Percentiles rank a stretch among this genome's conserved stretches.
These are phyloP conservation scores for Hephaestus fuliginosus DNA, from an alignment of 2,797 vertebrate species.

Conservation along the genomic window DNA sequence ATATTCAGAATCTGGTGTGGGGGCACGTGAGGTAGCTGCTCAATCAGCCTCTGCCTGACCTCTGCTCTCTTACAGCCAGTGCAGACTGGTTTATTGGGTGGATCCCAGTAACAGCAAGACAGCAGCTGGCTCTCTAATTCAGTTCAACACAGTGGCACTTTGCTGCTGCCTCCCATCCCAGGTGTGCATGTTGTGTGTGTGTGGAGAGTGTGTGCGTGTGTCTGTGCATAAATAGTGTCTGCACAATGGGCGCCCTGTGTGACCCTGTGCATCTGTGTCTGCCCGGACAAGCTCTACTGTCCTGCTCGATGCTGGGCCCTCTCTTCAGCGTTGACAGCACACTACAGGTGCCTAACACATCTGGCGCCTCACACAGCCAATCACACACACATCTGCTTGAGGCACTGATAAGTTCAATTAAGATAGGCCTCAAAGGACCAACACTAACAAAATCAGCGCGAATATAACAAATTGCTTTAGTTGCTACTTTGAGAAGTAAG, in stretches of 20 bases:
- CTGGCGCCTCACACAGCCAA: conserved; percentile 64
- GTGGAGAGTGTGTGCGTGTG: conserved; percentile 21
- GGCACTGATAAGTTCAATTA: conserved; percentile 61
- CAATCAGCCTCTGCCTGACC: conserved; percentile 51
- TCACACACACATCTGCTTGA: conserved; percentile 56
- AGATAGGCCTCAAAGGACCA: conserved; percentile 50
- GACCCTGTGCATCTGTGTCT: conserved; percentile 82
- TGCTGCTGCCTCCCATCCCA: conserved; percentile 67
- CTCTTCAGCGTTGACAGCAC: conserved; percentile 67
- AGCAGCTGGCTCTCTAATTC: conserved; percentile 76
- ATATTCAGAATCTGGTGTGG: conserved; percentile 5
- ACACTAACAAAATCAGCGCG: conserved; percentile 50
- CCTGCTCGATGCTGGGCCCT: conserved; percentile 61
- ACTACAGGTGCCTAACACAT: conserved; percentile 83
- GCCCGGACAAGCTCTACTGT: conserved; percentile 77
- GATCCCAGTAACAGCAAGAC: conserved; percentile 67
- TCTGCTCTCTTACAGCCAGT: conserved; percentile 33
- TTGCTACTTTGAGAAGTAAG: conserved; percentile 67
- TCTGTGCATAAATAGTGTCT: conserved; percentile 50
- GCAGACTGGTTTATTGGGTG: conserved; percentile 48
- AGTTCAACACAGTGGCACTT: conserved; percentile 72
- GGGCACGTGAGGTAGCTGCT: background rate
- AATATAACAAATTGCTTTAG: conserved; percentile 59
- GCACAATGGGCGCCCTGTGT: conserved; percentile 80
- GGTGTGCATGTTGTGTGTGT: conserved; percentile 27